phyloP scores from a whole-genome alignment of 2,113 vertebrate genomes.

The Saguinus imperator region DNA sequence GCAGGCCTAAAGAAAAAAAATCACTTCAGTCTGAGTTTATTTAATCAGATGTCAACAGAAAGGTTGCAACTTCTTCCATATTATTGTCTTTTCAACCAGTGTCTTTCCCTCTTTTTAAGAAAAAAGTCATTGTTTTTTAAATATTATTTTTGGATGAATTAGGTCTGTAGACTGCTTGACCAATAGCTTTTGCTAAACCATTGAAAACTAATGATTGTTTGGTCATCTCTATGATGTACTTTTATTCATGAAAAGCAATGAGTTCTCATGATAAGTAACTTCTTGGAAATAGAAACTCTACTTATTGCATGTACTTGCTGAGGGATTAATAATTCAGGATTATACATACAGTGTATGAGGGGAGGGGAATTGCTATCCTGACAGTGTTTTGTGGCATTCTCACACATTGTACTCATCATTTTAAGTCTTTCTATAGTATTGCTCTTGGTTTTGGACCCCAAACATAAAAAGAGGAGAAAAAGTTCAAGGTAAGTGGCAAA shows the following conservation, averaged over 20 bases:
- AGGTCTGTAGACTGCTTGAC: background rate
- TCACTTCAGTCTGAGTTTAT: conserved; percentile 25
- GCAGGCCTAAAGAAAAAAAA: background rate
- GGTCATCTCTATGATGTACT: background rate
- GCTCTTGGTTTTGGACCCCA: background rate
- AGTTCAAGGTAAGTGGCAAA: background rate
- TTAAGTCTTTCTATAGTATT: background rate
- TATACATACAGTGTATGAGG: background rate
- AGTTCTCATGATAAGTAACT: background rate
- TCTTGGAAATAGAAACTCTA: background rate
- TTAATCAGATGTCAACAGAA: background rate
- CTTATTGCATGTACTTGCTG: background rate
- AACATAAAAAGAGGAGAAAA: background rate
- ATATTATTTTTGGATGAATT: background rate
- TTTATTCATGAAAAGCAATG: background rate
- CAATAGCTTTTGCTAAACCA: background rate
- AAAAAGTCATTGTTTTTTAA: background rate
- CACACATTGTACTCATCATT: background rate
- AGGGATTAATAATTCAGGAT: background rate
- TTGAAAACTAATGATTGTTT: background rate
- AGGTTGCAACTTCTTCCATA: background rate
- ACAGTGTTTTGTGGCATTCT: background rate
- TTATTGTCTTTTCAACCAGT: conserved; percentile 6
- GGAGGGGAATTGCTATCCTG: background rate
- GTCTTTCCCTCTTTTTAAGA: background rate